These are phyloP conservation scores for Corvus hawaiiensis DNA, from an alignment of 2,113 vertebrate genomes.

Conservation along the genomic window DNA sequence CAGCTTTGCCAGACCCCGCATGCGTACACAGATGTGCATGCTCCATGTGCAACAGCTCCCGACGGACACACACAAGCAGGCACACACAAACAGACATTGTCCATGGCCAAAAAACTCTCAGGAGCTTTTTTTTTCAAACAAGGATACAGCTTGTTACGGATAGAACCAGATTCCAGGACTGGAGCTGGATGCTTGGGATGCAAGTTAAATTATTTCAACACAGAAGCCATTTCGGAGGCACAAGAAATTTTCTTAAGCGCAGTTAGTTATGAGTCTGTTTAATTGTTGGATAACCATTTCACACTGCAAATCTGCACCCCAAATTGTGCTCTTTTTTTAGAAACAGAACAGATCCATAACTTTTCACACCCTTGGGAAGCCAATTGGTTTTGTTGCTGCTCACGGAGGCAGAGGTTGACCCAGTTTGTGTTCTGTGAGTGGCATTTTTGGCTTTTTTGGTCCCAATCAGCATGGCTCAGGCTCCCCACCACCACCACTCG, in stretches of 20 bases:
- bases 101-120: slow-evolving; percentile 10
- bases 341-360: background rate
- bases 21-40: background rate
- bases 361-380: background rate
- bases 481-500: slow-evolving; percentile 31
- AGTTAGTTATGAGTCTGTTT: background rate
- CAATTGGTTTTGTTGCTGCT: slow-evolving; percentile 50
- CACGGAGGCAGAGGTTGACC: background rate
- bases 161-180: background rate
- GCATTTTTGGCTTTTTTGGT: background rate
- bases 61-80: background rate
- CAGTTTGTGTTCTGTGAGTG: slow-evolving; percentile 71
- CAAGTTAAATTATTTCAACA: background rate
- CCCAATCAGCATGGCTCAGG: background rate
- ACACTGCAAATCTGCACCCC: background rate
- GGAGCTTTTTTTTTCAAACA: slow-evolving; percentile 49
- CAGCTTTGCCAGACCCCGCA: slow-evolving; percentile 10
- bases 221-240: background rate
- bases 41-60: slow-evolving; percentile 52
- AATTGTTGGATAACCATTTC: background rate
- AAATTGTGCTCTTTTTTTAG: background rate
- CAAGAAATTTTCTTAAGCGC: background rate
- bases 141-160: slow-evolving; percentile 6
- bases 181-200: background rate
- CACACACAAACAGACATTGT: slow-evolving; percentile 7